Conservation (phyloP, 2,797 vertebrate genomes). For the Todus mexicanus region DNA sequence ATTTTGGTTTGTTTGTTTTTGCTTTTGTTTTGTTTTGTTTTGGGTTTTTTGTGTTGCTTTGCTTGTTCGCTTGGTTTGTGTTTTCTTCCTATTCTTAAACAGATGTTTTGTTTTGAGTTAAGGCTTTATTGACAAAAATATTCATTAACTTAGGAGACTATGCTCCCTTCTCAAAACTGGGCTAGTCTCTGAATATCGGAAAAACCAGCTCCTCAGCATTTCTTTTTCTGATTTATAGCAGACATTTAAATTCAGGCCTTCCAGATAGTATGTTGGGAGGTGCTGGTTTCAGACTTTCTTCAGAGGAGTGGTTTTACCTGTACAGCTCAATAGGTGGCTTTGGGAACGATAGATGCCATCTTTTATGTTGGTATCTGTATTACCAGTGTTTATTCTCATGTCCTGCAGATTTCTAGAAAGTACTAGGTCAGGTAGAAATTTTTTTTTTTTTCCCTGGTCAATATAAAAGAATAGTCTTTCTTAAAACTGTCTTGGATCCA, state of each 20-base stretch:
- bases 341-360: not conserved
- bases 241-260: not conserved
- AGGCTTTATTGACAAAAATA: not conserved
- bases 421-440: not conserved
- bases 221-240: not conserved
- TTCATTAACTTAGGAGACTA: not conserved
- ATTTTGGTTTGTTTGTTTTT: not conserved
- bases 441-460: not conserved
- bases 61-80: not conserved
- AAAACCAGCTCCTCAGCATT: not conserved
- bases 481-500: not conserved
- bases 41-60: not conserved
- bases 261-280: not conserved
- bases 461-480: not conserved
- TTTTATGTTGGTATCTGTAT: accelerated
- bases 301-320: not conserved
- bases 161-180: not conserved
- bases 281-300: not conserved
- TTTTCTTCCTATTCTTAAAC: not conserved
- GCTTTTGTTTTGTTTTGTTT: not conserved
- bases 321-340: not conserved
- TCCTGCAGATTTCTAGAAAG: not conserved
- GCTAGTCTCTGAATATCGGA: not conserved
- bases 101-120: not conserved
- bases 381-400: not conserved